Conservation (phyloP, 1,140 invertebrate species). For the Zaprionus ornatus region DNA sequence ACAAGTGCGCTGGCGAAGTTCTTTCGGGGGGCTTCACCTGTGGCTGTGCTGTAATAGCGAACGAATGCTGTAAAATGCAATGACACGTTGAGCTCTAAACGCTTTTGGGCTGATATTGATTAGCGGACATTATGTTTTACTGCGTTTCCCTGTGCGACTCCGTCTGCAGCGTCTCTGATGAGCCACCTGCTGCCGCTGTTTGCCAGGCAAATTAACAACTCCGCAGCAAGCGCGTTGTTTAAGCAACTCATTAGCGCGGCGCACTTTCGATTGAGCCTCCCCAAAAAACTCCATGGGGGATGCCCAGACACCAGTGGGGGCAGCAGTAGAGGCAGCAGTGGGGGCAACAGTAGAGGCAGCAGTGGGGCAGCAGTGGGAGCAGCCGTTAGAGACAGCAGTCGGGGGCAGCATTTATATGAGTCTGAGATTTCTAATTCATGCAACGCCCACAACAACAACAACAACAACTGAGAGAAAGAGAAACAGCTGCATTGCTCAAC, state of each 20-base stretch:
- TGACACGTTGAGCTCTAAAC: conserved; percentile 32
- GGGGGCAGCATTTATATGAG: neutral
- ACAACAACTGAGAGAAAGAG: neutral
- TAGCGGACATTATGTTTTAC: conserved; percentile 48
- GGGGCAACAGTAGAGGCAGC: too few species aligned
- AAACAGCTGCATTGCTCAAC: conserved; percentile 28
- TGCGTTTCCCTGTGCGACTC: conserved; percentile 33
- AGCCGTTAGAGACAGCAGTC: too few species aligned
- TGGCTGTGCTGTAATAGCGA: neutral
- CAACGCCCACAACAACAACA: conserved; percentile 19
- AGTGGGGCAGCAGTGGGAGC: too few species aligned
- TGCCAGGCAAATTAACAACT: conserved; percentile 50
- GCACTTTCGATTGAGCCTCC: conserved; percentile 15
- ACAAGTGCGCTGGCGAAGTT: neutral
- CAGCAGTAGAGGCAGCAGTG: neutral
- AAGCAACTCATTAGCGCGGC: conserved; percentile 47
- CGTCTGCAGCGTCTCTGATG: conserved; percentile 29
- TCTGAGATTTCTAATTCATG: conserved; percentile 27
- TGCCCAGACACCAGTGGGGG: too few species aligned
- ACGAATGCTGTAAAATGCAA: conserved; percentile 15
- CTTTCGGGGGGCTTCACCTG: neutral
- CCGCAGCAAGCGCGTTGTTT: conserved; percentile 60
- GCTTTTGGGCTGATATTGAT: conserved; percentile 62
- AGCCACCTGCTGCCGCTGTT: conserved; percentile 65
- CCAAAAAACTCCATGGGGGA: neutral